Conservation (phyloP, 2,888 invertebrate genomes). For the Phaedon cochleariae region DNA sequence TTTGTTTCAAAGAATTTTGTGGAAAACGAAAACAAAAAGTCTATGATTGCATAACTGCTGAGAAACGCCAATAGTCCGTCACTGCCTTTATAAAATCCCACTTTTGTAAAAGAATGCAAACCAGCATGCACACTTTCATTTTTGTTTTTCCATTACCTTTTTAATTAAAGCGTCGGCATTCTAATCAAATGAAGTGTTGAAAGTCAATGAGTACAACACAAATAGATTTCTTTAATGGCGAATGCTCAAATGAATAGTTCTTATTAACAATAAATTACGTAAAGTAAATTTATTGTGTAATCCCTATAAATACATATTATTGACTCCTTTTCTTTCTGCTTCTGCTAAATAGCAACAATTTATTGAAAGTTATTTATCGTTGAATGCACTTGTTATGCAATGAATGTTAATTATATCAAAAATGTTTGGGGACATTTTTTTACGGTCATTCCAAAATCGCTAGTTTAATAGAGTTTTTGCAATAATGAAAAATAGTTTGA, state of each 20-base stretch:
- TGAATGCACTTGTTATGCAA: not conserved
- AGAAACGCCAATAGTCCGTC: no score
- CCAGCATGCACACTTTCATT: not conserved
- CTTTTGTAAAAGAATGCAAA: not conserved
- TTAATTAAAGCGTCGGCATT: slow-evolving; percentile 5
- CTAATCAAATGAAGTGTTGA: slow-evolving; percentile 16
- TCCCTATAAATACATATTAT: not conserved
- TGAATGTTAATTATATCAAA: slow-evolving; percentile 2
- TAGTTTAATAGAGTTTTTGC: no score
- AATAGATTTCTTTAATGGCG: slow-evolving; percentile 7
- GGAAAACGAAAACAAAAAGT: no score
- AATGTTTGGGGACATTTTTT: no score
- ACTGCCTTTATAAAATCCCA: no score
- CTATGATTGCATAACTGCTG: no score
- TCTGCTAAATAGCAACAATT: not conserved
- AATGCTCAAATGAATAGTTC: not conserved
- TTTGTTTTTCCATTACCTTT: slow-evolving; percentile 5
- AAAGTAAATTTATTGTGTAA: not conserved
- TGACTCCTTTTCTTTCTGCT: no score
- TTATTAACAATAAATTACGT: slow-evolving; percentile 13
- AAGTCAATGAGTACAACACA: slow-evolving; percentile 13
- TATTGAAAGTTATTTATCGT: not conserved
- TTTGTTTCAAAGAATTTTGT: no score
- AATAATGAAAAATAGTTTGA: no score
- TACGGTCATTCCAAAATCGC: no score